Evolutionary conservation across 2,888 invertebrate species (phyloP).

Genomic region (Hypsopygia costalis): DNA sequence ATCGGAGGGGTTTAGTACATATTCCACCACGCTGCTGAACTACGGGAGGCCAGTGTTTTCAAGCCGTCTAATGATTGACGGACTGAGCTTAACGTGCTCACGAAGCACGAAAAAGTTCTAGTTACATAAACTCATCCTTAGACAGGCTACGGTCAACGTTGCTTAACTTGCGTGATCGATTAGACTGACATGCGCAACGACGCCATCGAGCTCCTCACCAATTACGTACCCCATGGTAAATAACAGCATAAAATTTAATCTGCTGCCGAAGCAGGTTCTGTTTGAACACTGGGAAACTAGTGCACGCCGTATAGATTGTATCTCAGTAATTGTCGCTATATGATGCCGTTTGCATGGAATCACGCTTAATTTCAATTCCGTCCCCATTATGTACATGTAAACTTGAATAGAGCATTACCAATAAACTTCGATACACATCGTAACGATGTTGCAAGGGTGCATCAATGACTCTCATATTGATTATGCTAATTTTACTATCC

Average conservation of each 20-base stretch:
- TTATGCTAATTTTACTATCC: constrained; percentile 76
- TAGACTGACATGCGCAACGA: too few species aligned
- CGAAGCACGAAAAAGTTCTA: too few species aligned
- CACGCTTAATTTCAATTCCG: constrained; percentile 72
- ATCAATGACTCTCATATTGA: constrained; percentile 62
- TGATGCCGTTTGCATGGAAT: constrained; percentile 67
- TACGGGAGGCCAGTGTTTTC: too few species aligned
- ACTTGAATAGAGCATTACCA: constrained; percentile 60
- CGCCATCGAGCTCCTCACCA: too few species aligned
- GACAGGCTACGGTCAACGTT: too few species aligned
- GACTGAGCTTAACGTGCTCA: too few species aligned
- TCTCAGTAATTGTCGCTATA: constrained; percentile 57
- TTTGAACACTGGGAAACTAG: constrained; percentile 37
- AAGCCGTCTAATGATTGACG: too few species aligned
- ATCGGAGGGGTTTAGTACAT: too few species aligned
- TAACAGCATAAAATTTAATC: not conserved
- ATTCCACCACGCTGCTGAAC: too few species aligned
- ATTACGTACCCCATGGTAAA: too few species aligned
- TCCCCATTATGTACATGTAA: constrained; percentile 57
- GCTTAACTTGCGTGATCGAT: too few species aligned
- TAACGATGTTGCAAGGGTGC: constrained; percentile 46
- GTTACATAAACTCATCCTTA: too few species aligned
- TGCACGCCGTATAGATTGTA: constrained; percentile 47
- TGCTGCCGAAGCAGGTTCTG: constrained; percentile 30
- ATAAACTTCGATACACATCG: constrained; percentile 61